A percentile compares a stretch with the other conserved stretches of the same genome.
These are phyloP conservation scores for Artibeus lituratus DNA, from an alignment of 2,797 vertebrate genomes.

Conservation along the genomic window DNA sequence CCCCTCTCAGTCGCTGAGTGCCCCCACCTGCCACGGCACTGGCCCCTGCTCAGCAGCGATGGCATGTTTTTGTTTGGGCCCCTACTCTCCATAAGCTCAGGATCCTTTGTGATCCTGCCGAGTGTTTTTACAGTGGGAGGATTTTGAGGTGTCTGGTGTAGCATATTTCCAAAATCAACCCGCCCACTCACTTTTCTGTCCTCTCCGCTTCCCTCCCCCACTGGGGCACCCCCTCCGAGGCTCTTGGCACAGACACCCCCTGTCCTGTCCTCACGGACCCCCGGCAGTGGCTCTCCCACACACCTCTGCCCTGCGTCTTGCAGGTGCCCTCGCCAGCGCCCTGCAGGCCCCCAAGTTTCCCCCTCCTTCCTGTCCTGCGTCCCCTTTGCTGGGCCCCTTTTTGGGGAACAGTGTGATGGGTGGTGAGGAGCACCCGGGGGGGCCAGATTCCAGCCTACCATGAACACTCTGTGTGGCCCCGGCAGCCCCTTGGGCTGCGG, in stretches of 20 bases:
- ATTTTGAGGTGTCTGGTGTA: not conserved
- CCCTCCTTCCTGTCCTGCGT: not conserved
- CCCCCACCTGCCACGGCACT: not conserved
- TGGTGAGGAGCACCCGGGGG: accelerated
- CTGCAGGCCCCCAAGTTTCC: not conserved
- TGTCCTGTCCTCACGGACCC: accelerated
- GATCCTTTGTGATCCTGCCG: not conserved
- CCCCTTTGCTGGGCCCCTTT: not conserved
- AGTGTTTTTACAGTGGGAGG: not conserved
- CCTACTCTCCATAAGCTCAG: not conserved
- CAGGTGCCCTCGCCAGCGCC: accelerated
- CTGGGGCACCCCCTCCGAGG: not conserved
- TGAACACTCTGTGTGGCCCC: accelerated
- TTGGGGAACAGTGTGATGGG: not conserved
- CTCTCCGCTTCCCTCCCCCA: too few relatives aligned
- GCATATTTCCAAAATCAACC: not conserved
- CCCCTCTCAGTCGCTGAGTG: accelerated
- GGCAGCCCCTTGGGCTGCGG: accelerated
- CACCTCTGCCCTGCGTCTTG: accelerated
- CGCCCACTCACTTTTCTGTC: not conserved
- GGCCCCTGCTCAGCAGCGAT: not conserved
- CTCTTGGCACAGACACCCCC: accelerated
- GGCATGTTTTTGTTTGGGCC: not conserved
- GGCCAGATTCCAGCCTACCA: not conserved
- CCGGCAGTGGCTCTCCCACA: accelerated